A percentile compares a stretch with the other conserved stretches of the same genome.
These are phyloP conservation scores for Strigamia transsilvanica DNA, from an alignment of 2,888 invertebrate genomes.

Conservation along the genomic window DNA sequence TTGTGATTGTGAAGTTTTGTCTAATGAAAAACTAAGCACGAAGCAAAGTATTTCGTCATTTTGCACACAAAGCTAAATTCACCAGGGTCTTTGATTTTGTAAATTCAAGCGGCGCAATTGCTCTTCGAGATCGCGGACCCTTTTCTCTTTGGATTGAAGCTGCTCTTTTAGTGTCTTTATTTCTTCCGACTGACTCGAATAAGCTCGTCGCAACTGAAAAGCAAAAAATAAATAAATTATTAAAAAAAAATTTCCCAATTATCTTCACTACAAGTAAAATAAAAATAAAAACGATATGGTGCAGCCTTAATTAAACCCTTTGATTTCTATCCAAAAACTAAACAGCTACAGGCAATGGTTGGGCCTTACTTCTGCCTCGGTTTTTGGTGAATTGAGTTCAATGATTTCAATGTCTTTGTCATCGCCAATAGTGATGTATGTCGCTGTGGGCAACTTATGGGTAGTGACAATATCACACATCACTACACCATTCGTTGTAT, in stretches of 20 bases:
- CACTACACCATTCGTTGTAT: conserved; percentile 54
- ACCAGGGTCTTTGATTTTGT: conserved; percentile 49
- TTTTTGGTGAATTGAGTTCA: conserved; percentile 57
- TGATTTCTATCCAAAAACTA: neutral
- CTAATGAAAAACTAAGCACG: neutral
- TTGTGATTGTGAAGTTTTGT: neutral
- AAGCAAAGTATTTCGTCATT: neutral
- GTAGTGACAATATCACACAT: conserved; percentile 58
- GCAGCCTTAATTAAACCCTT: neutral
- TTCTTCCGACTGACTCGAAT: conserved; percentile 81
- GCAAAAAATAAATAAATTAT: neutral
- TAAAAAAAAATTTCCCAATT: neutral
- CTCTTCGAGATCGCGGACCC: conserved; percentile 82
- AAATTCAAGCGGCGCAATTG: conserved; percentile 63
- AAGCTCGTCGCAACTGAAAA: conserved; percentile 76
- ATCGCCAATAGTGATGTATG: conserved; percentile 58
- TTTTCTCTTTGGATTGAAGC: conserved; percentile 78
- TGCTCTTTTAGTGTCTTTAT: conserved; percentile 79
- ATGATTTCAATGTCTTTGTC: conserved; percentile 58
- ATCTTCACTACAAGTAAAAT: neutral
- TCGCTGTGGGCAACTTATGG: conserved; percentile 58
- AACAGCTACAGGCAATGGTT: neutral
- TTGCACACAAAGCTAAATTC: neutral
- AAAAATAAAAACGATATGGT: conserved; percentile 6
- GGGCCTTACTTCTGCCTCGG: conserved; percentile 57